Evolutionary conservation across 2,113 vertebrate genomes (phyloP).

Genomic region (Colistium nudipinnis): DNA sequence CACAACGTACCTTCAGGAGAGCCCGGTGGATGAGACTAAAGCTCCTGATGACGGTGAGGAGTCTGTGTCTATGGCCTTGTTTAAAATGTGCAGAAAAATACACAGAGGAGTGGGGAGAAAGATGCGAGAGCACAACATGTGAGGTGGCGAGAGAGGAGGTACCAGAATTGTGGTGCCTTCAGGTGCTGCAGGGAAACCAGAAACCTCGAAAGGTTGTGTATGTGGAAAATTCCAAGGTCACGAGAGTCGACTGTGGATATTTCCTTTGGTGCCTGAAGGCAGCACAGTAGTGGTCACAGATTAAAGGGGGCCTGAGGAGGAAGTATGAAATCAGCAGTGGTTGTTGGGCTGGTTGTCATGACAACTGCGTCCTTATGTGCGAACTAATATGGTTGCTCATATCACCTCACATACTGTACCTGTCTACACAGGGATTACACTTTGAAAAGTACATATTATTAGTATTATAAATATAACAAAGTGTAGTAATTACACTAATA

Average conservation of each 20-base stretch:
- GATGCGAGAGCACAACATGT: slow-evolving; percentile 5
- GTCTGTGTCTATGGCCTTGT: not conserved
- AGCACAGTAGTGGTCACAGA: not conserved
- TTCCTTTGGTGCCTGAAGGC: not conserved
- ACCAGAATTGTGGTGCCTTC: slow-evolving; percentile 37
- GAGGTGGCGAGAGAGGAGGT: slow-evolving; percentile 38
- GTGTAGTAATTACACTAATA: too few species aligned
- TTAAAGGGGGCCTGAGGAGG: slow-evolving; percentile 22
- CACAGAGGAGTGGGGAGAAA: slow-evolving; percentile 19
- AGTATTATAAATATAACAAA: not conserved
- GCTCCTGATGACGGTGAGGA: not conserved
- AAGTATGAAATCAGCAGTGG: too few species aligned
- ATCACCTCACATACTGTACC: too few species aligned
- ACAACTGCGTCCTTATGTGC: not conserved
- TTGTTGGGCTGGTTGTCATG: not conserved
- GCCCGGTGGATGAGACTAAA: not conserved
- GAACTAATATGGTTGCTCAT: too few species aligned
- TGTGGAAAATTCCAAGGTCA: too few species aligned
- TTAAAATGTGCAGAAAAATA: slow-evolving; percentile 22
- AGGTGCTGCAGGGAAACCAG: not conserved
- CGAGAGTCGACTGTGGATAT: not conserved
- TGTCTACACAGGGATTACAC: too few species aligned
- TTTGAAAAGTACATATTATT: too few species aligned
- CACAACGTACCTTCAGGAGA: slow-evolving; percentile 44
- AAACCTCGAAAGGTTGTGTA: not conserved